Base-by-base conservation (phyloP, 2,797 vertebrate species). In the Pampus argenteus region DNA sequence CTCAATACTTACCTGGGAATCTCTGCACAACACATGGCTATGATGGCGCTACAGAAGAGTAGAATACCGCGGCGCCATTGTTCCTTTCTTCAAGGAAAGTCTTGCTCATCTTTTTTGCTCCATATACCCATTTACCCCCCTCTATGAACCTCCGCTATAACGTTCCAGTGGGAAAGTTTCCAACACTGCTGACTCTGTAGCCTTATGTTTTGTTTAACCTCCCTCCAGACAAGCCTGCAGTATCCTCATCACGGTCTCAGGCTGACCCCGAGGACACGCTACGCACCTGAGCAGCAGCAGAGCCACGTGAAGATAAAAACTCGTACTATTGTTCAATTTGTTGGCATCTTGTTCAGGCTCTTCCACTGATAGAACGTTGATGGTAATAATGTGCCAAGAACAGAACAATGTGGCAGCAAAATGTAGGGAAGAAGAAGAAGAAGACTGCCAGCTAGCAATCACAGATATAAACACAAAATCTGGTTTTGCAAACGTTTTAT, bases 121-220 rank as follows among this genome's bases (percentile, higher is more conserved):
- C 38, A 38, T 56, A 66, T 40, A 51, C n/a, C n/a, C n/a, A n/a
- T n/a, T n/a, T n/a, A n/a, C n/a, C n/a, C n/a, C 34, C 18, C n/a
- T 45, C 15, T 28, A 5, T 56, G 51, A 57, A 64, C 40, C 2
- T 2, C 40, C n/a, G 40, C 40, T 44, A 0, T 44, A 17, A 44
- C 40, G 17, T 44, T 44, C 17, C 17, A 42, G 2, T 1, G 20
- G 9, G 17, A 22, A 60, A 3, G 9, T 67, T 65, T 69, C 45
- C 28, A 72, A 45, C 62, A 34, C 54, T 31, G 45, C 52, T 71
- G 58, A 66, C 60, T 58, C 11, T 29, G 44, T 9, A 10, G 50
- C 6, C 5, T 48, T 22, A 6, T 11, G 23, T 44, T 66, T 45
- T 29, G 13, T 2, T 34, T 13, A 44, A 10, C 34, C 34, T 8